Evolutionary conservation across 2,113 vertebrate genomes (phyloP).

Genomic region (Fukomys damarensis): DNA sequence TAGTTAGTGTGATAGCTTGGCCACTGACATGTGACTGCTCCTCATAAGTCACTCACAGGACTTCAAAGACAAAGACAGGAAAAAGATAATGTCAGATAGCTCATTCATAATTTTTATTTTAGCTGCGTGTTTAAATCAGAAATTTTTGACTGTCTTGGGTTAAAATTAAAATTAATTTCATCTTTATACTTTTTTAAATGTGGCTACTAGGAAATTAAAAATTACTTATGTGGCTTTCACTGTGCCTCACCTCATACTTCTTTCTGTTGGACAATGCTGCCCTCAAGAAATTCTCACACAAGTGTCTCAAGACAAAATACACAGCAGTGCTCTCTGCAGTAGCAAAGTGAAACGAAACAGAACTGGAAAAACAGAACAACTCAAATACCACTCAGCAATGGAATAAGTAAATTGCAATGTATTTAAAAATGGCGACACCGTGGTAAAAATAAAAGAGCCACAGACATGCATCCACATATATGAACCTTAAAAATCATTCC

Average conservation of each 20-base stretch:
- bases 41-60: not conserved
- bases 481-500: not conserved
- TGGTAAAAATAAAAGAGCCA: not conserved
- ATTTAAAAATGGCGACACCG: not conserved
- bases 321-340: not conserved
- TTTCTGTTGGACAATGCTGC: not conserved
- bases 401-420: not conserved
- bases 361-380: not conserved
- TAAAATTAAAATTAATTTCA: not conserved
- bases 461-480: not conserved
- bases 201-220: not conserved
- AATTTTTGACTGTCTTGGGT: not conserved
- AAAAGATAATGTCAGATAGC: not conserved
- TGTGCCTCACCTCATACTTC: not conserved
- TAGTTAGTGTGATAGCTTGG: not conserved
- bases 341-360: slow-evolving; percentile 12
- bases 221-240: not conserved
- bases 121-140: not conserved
- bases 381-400: not conserved
- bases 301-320: not conserved
- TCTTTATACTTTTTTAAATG: not conserved
- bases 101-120: not conserved
- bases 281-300: not conserved
- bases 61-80: not conserved
- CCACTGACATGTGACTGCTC: not conserved